Percentiles rank a stretch among this genome's conserved stretches.
Evolutionary conservation across 1,140 invertebrate genomes (phyloP).

Genomic region (Metopolophium dirhodum): DNA sequence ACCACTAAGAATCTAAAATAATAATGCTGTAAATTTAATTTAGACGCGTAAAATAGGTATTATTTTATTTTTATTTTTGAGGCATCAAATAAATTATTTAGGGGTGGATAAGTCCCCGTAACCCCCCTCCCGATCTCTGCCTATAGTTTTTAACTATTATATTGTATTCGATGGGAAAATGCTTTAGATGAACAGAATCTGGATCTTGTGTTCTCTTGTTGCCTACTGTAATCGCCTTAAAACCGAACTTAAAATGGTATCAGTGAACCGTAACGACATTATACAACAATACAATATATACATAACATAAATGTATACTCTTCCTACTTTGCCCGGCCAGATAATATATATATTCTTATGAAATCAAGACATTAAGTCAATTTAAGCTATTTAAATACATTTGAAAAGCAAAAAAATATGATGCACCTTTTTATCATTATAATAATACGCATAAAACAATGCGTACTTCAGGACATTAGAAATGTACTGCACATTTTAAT

Average conservation of each 20-base stretch:
- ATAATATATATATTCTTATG: not conserved
- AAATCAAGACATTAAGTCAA: not conserved
- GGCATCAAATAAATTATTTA: too few relatives aligned
- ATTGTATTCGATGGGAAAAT: not conserved
- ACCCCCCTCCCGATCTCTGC: too few relatives aligned
- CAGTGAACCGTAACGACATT: not conserved
- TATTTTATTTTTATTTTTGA: too few relatives aligned
- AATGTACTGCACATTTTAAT: too few relatives aligned
- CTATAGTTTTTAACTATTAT: not conserved
- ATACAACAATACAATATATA: not conserved
- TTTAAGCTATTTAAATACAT: not conserved
- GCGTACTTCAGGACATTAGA: too few relatives aligned
- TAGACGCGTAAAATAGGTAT: too few relatives aligned
- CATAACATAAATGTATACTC: not conserved
- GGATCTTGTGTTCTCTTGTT: not conserved
- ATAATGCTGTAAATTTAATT: too few relatives aligned
- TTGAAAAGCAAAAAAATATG: not conserved
- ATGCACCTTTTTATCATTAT: not conserved
- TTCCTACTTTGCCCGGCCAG: not conserved
- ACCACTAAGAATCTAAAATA: too few relatives aligned
- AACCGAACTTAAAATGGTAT: not conserved
- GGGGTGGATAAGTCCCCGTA: too few relatives aligned
- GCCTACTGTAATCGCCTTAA: slow-evolving; percentile 13
- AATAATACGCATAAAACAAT: not conserved
- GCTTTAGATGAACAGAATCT: not conserved